Evolutionary conservation across 2,797 vertebrate genomes (phyloP).

Genomic region (Sternotherus odoratus): DNA sequence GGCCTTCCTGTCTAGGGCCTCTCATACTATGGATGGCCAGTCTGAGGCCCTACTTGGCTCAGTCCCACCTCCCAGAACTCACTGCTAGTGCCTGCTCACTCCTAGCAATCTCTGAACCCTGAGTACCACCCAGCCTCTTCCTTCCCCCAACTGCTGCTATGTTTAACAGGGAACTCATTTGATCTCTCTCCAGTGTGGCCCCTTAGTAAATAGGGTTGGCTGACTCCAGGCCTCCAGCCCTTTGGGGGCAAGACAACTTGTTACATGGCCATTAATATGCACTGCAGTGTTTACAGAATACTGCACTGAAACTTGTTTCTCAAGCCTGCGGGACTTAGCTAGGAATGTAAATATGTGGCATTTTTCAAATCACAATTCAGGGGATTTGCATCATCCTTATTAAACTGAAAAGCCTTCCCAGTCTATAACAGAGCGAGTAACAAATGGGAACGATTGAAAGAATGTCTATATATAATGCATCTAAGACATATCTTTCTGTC

Average conservation of each 20-base stretch:
- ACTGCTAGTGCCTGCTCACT: background rate
- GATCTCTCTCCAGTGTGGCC: background rate
- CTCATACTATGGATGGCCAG: background rate
- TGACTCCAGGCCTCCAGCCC: background rate
- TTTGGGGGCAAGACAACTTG: background rate
- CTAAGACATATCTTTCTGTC: conserved; percentile 56
- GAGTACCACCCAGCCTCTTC: background rate
- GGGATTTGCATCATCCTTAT: background rate
- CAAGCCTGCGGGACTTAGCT: fast-evolving
- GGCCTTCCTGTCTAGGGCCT: background rate
- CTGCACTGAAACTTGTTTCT: background rate
- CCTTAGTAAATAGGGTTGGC: background rate
- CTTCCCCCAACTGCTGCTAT: background rate
- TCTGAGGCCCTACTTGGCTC: background rate
- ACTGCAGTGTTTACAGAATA: background rate
- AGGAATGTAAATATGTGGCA: background rate
- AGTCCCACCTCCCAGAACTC: background rate
- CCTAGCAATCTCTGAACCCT: background rate
- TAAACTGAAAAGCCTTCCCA: conserved; percentile 1
- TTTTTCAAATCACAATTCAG: background rate
- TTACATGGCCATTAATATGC: background rate
- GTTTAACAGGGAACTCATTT: background rate
- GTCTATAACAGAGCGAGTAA: conserved; percentile 43
- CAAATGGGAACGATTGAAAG: conserved; percentile 14
- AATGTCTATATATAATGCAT: conserved; percentile 45